Conservation (phyloP, 2,888 invertebrate genomes). For the Heteromurus nitidus region DNA sequence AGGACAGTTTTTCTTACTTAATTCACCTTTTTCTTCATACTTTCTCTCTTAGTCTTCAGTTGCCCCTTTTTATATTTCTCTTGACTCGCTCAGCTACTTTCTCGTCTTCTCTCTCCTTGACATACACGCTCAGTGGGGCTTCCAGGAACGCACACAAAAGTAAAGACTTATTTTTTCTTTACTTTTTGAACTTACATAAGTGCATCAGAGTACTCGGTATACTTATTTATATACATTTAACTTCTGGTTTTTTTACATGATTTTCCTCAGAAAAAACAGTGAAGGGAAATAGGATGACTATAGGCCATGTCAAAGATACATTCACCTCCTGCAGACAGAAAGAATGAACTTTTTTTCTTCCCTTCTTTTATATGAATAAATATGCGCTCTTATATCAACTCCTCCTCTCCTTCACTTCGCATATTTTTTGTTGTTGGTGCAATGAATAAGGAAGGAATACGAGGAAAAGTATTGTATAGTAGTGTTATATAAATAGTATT, state of each 20-base stretch:
- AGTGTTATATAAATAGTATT: conserved; percentile 1
- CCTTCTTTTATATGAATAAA: not conserved
- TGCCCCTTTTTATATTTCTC: not conserved
- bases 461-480: conserved; percentile 6
- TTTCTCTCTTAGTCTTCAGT: not conserved
- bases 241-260: no score
- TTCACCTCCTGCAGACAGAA: conserved; percentile 43
- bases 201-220: no score
- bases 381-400: conserved; percentile 14
- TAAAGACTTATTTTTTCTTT: not conserved
- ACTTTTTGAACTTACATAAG: no score
- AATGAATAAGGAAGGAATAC: conserved; percentile 21
- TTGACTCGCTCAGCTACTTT: not conserved
- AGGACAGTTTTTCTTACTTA: no score
- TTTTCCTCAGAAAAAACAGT: no score
- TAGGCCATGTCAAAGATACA: conserved; percentile 54
- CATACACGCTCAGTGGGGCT: not conserved
- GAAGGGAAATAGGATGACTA: not conserved
- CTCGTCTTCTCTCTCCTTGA: not conserved
- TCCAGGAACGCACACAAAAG: not conserved
- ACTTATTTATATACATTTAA: no score
- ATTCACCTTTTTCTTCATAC: no score
- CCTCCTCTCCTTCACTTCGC: no score
- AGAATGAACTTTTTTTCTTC: no score
- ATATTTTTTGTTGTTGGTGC: not conserved